Evolutionary conservation across 2,797 vertebrate species (phyloP), one percentile per base, ranked within the genome.

Genomic region (Trichosurus vulpecula): DNA sequence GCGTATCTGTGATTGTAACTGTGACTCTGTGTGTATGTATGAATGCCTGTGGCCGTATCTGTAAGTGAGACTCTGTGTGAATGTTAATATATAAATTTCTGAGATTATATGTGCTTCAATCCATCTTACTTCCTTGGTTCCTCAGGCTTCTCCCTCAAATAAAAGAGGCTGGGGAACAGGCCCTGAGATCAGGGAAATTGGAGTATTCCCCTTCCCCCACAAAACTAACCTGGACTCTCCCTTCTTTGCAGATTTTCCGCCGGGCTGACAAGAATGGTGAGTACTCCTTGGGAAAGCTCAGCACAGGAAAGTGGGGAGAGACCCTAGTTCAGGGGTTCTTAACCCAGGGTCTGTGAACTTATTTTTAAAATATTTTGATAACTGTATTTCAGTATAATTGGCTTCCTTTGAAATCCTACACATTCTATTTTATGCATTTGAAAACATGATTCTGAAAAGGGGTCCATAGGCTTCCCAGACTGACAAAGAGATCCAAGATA

Each of bases 231-330:
- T 0, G 0, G 0, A 10, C 8, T 96, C 91, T 96, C 90, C n/a
- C 98, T 53, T 98, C 92, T 95, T 97, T 97, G 95, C 98, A 99
- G 99, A 99, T 99, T 97, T 99, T 99, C 97, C 98, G 99, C 54
- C 98, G 99, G 54, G 99, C 99, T 0, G 99, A 99, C 98, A 99
- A 99, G 96, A 99, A 99, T 89, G 99, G 99, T 99, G 94, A 99
- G 99, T 98, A 66, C 53, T 6, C 90, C 56, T n/a, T 91, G 30
- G 6, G 41, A 87, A 87, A 47, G 10, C 41, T 27, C 22, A 47
- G 6, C 22, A 47, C 1, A 81, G n/a, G 74, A 29, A 51, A 25
- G 27, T 9, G 10, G 41, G 74, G 25, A 51, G 41, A 47, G 74
- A 47, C 10, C 22, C 25, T 51, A 47, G 9, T 47, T 87, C 41